Evolutionary conservation across 2,113 vertebrate genomes (phyloP), one percentile per base, ranked within the genome.

Genomic region (Sinosuthora webbiana): DNA sequence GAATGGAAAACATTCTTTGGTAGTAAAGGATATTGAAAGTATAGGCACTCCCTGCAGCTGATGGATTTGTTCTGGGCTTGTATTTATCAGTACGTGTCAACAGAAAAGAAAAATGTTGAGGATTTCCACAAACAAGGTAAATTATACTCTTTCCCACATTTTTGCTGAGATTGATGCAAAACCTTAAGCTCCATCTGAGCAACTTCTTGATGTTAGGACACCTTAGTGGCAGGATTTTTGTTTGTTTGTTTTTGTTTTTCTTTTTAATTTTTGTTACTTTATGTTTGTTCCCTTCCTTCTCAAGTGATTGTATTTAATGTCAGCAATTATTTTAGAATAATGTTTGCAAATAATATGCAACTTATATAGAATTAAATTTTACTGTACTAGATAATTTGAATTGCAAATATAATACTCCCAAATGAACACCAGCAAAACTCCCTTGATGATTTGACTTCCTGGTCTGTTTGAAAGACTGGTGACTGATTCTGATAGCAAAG

Each of bases 1-100:
- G 65, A 68, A 37, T 93, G 37, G 86, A 91, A 73, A 92, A 55
- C 77, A 68, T 64, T 93, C 84, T 83, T 93, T 87, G 50, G 50
- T 92, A 53, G 30, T 63, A 90, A 93, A 95, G 56, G 59, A 50
- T 94, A 73, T 84, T 87, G 81, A 74, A 94, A 95, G 62, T 87
- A 63, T 44, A 75, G 80, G n/a, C 80, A 86, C 79, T 94, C 77
- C 85, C 68, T 90, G 83, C 70, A 89, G 81, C 76, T 91, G 75
- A 87, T 78, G 70, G 42, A 82, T 95, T 91, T 94, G 42, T 85
- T 89, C 78, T 88, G 55, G 42, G 33, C 33, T 91, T 0, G 0
- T 79, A 87, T 84, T 90, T 92, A 87, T 92, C 82, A 65, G 42
- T 62, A 30, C n/a, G 9, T 27, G 35, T 83, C 93, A 94, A 80